These are phyloP conservation scores for Drosophila helvetica DNA, from an alignment of 2,888 invertebrate species.

Conservation along the genomic window DNA sequence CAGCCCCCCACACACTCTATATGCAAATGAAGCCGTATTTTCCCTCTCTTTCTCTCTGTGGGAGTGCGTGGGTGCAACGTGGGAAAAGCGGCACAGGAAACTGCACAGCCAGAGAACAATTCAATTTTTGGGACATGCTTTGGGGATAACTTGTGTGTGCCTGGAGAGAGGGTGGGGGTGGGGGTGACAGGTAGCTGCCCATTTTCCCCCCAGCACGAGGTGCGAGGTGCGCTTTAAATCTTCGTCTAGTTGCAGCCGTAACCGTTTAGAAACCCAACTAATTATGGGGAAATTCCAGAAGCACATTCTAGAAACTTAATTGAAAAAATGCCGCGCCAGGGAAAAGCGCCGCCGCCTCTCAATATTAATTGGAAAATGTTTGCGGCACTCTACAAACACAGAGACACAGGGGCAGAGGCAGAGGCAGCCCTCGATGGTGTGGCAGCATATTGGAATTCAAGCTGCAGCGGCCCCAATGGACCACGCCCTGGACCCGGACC, in stretches of 20 bases:
- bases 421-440: constrained; percentile 6
- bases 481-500: constrained; percentile 42
- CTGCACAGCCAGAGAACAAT: constrained; percentile 37
- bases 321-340: constrained; percentile 13
- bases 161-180: background rate
- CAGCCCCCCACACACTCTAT: constrained; percentile 34
- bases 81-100: constrained; percentile 8
- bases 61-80: constrained; percentile 38
- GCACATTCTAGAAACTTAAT: constrained; percentile 5
- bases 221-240: background rate
- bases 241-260: background rate
- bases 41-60: background rate
- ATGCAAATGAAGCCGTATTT: constrained; percentile 56
- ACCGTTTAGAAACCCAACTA: background rate
- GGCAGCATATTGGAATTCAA: constrained; percentile 41
- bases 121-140: constrained; percentile 38
- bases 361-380: constrained; percentile 14
- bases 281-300: background rate
- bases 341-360: constrained; percentile 6
- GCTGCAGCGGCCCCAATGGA: background rate
- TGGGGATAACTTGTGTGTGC: constrained; percentile 12
- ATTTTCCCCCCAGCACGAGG: background rate
- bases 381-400: constrained; percentile 1
- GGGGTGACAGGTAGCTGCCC: constrained; percentile 8
- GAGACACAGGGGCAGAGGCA: too few relatives aligned